Evolutionary conservation across 2,113 vertebrate genomes (phyloP).

Genomic region (Chaenocephalus aceratus): DNA sequence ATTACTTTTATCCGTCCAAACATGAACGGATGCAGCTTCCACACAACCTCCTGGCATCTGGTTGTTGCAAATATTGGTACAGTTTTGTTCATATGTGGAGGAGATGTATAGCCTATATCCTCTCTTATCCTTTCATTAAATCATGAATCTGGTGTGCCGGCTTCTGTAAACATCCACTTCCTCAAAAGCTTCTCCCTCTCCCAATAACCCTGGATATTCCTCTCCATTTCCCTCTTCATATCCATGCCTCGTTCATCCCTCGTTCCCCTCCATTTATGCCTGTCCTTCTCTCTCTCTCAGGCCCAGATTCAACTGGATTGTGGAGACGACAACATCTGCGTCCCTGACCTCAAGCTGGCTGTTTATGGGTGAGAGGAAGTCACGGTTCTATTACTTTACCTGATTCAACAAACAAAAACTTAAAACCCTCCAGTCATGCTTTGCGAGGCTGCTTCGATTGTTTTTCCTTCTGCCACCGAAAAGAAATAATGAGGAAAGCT

Average conservation of each 20-base stretch:
- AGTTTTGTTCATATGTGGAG: constrained; percentile 27
- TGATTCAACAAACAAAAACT: constrained; percentile 35
- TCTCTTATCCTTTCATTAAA: constrained; percentile 66
- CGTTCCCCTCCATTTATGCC: too few relatives aligned
- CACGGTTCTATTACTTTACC: constrained; percentile 35
- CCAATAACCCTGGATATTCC: constrained; percentile 20
- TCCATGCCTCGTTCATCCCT: constrained; percentile 4
- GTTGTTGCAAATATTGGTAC: constrained; percentile 47
- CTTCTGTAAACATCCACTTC: constrained; percentile 69
- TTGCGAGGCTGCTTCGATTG: neutral
- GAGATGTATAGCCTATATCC: constrained; percentile 38
- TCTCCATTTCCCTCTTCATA: constrained; percentile 27
- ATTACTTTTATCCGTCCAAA: constrained; percentile 19
- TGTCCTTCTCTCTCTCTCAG: constrained; percentile 65
- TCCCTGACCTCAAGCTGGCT: constrained; percentile 88
- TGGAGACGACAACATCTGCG: constrained; percentile 91
- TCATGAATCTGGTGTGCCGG: constrained; percentile 13
- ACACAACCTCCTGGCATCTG: constrained; percentile 22
- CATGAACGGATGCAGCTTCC: constrained; percentile 34
- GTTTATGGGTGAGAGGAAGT: constrained; percentile 85
- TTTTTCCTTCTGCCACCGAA: neutral
- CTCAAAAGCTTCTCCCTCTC: constrained; percentile 35
- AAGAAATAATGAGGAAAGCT: neutral
- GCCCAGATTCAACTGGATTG: constrained; percentile 90
- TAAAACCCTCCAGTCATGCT: neutral